Percentiles rank a stretch among this genome's conserved stretches.
Evolutionary conservation across 2,797 vertebrate genomes (phyloP).

Genomic region (Ataeniobius toweri): DNA sequence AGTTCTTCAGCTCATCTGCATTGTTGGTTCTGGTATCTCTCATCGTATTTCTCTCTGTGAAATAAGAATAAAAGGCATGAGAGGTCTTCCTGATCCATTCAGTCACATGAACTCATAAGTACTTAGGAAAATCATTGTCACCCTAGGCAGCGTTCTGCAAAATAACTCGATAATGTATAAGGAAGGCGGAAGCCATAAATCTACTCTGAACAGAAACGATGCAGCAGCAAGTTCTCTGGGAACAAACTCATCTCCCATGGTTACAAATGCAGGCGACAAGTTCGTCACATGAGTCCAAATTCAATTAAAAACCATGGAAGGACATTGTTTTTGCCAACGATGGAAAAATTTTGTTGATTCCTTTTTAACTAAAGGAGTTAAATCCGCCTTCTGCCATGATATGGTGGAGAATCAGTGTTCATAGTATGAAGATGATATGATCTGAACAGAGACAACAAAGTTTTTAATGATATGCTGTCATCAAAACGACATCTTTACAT

Average conservation of each 20-base stretch:
- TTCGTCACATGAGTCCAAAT: background rate
- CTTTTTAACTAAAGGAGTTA: background rate
- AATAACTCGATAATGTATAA: background rate
- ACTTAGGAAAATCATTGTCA: constrained; percentile 1
- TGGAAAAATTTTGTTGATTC: background rate
- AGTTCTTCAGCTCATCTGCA: too few relatives aligned
- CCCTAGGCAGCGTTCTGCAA: background rate
- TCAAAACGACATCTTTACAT: background rate
- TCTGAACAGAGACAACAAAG: background rate
- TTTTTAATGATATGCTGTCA: background rate
- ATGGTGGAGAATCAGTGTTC: background rate
- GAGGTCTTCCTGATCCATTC: background rate
- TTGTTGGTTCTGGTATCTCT: too few relatives aligned
- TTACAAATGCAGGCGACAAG: background rate
- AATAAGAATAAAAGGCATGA: too few relatives aligned
- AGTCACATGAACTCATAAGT: background rate
- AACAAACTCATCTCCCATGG: background rate
- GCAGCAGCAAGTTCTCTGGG: background rate
- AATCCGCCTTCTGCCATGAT: background rate
- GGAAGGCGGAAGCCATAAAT: background rate
- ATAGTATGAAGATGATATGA: background rate
- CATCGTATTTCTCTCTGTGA: too few relatives aligned
- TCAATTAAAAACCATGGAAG: background rate
- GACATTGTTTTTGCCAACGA: background rate
- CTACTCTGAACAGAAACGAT: background rate